Base-by-base conservation (phyloP, 2,113 vertebrate species). In the Dipodomys merriami region DNA sequence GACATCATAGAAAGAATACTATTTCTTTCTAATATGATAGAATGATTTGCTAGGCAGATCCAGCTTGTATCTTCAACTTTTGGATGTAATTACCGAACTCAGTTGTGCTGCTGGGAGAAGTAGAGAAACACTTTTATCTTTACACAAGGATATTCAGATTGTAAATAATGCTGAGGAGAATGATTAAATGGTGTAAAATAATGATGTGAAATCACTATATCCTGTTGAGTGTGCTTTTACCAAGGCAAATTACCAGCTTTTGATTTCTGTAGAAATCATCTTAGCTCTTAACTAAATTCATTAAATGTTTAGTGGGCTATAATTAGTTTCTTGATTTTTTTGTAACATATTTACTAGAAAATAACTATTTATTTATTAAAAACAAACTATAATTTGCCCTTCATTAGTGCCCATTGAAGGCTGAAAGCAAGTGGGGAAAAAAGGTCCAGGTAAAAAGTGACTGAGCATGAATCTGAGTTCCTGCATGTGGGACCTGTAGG, bases 191-290 rank as follows among this genome's bases (percentile, higher is more conserved):
- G 16, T 81, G 2, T 86, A 62, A 77, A 76, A 25, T 89, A 83
- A 60, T 18, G 15, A 84, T 27, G 35, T 49, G 49, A 49, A 49
- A 49, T 77, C 30, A 87, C 4, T 76, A 83, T 60, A 83, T 44
- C 49, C 80, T 82, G 64, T 20, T 62, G 72, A 83, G 77, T 82
- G 73, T 69, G 19, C 27, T 77, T 3, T 80, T 92, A 35, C 69
- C 7, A 80, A 64, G 22, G 22, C 60, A 19, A 92, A 49, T 49
- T 88, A 89, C 6, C 1, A 77, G 30, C 29, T 73, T 91, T 95
- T 84, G 57, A 71, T 90, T 87, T 71, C 71, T 71, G 25, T 79
- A 83, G 88, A 90, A 78, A 69, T 87, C 90, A 78, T 86, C 30
- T 39, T 85, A 79, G 83, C 65, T 27, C 33, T 78, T 65, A 11